These are phyloP conservation scores for Heterodera carotae DNA, from an alignment of 1,140 invertebrate species.

Conservation along the genomic window DNA sequence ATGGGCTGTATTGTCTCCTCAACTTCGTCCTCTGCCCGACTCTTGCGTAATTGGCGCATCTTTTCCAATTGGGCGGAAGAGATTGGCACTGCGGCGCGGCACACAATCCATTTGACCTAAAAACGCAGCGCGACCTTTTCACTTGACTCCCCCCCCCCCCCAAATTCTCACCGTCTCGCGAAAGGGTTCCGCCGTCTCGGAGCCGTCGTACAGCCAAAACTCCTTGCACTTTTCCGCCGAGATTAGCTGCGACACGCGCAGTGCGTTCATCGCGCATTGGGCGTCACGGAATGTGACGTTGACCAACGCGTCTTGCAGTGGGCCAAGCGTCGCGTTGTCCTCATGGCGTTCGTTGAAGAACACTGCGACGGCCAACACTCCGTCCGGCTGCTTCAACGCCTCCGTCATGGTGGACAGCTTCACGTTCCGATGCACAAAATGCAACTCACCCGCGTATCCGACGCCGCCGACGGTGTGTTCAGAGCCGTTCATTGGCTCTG, in stretches of 20 bases:
- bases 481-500: slow-evolving; percentile 65
- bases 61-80: slow-evolving; percentile 61
- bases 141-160: too few relatives aligned
- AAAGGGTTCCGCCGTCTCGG: slow-evolving; percentile 61
- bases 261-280: slow-evolving; percentile 46
- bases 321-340: slow-evolving; percentile 55
- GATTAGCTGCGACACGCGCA: slow-evolving; percentile 45
- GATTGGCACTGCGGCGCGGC: slow-evolving; percentile 62
- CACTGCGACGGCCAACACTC: slow-evolving; percentile 57
- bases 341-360: slow-evolving; percentile 64
- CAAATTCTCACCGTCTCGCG: slow-evolving; percentile 51
- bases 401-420: slow-evolving; percentile 57
- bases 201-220: slow-evolving; percentile 65
- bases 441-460: slow-evolving; percentile 61
- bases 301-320: slow-evolving; percentile 56
- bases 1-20: slow-evolving; percentile 58
- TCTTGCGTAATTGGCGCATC: slow-evolving; percentile 51
- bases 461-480: slow-evolving; percentile 63
- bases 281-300: slow-evolving; percentile 56
- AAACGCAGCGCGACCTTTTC: neutral
- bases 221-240: slow-evolving; percentile 62
- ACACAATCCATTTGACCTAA: slow-evolving; percentile 62
- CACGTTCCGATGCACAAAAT: slow-evolving; percentile 56
- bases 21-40: slow-evolving; percentile 60
- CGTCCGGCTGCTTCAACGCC: slow-evolving; percentile 63